Conservation (phyloP, 1,140 invertebrate species). For the Trinorchestia longiramus region DNA sequence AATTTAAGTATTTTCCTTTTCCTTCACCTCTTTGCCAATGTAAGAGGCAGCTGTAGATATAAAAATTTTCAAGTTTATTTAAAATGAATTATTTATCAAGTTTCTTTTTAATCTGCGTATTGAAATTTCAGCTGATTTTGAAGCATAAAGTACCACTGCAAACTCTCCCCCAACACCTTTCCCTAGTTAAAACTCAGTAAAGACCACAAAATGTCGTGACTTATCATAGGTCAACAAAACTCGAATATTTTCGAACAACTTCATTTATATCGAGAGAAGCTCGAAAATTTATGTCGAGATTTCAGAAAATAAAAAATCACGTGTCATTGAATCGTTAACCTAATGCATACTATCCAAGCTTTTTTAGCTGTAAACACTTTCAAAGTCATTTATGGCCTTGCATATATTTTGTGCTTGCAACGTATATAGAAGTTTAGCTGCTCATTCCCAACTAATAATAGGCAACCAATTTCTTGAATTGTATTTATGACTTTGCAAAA, state of each 20-base stretch:
- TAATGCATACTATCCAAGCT: neutral
- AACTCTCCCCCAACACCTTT: too few species aligned
- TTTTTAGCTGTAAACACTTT: neutral
- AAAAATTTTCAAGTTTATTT: too few species aligned
- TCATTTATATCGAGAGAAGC: neutral
- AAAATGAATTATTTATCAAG: too few species aligned
- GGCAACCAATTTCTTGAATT: neutral
- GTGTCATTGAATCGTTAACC: neutral
- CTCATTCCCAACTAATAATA: neutral
- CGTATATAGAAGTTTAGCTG: neutral
- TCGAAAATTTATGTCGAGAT: neutral
- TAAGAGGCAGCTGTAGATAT: too few species aligned
- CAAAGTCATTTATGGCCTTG: neutral
- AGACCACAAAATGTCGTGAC: neutral
- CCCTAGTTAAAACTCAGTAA: too few species aligned
- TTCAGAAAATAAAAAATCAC: neutral
- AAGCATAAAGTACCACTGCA: too few species aligned
- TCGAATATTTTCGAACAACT: neutral
- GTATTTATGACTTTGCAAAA: neutral
- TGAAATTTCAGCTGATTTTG: too few species aligned
- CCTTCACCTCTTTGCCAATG: too few species aligned
- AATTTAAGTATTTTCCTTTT: too few species aligned
- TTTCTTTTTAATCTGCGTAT: too few species aligned
- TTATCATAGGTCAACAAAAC: neutral
- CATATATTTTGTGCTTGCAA: neutral